A percentile compares a stretch with the other conserved stretches of the same genome.
These are phyloP conservation scores for Pecten maximus DNA, from an alignment of 2,888 invertebrate genomes.

Conservation along the genomic window DNA sequence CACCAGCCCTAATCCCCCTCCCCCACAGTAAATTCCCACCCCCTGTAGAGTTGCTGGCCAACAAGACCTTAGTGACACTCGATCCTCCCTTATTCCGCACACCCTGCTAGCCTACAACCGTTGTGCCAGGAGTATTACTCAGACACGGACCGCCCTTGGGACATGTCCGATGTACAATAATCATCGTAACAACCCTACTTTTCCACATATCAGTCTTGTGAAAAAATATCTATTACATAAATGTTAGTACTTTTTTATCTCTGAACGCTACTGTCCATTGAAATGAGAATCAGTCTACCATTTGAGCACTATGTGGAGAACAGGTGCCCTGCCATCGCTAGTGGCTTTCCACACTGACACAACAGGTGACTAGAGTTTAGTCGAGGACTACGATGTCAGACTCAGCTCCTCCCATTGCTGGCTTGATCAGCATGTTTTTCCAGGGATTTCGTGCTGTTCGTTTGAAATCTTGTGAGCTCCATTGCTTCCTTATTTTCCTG, in stretches of 20 bases:
- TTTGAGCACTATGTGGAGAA: conserved; percentile 27
- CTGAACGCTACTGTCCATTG: neutral
- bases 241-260: neutral
- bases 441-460: conserved; percentile 94
- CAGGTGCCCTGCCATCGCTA: neutral
- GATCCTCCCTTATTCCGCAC: neutral
- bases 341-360: neutral
- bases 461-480: conserved; percentile 90
- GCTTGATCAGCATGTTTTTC: conserved; percentile 73
- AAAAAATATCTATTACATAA: neutral
- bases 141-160: neutral
- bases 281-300: neutral
- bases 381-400: conserved; percentile 75
- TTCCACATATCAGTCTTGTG: neutral
- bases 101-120: neutral
- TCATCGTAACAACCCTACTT: neutral
- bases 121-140: conserved; percentile 29
- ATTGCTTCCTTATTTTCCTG: conserved; percentile 92
- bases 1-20: neutral
- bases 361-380: conserved; percentile 57
- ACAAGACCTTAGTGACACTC: neutral
- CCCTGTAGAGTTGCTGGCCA: neutral
- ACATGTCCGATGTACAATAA: neutral
- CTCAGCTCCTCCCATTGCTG: conserved; percentile 61
- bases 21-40: neutral